Base-by-base conservation (phyloP, 2,797 vertebrate species). In the Hydrolagus colliei region DNA sequence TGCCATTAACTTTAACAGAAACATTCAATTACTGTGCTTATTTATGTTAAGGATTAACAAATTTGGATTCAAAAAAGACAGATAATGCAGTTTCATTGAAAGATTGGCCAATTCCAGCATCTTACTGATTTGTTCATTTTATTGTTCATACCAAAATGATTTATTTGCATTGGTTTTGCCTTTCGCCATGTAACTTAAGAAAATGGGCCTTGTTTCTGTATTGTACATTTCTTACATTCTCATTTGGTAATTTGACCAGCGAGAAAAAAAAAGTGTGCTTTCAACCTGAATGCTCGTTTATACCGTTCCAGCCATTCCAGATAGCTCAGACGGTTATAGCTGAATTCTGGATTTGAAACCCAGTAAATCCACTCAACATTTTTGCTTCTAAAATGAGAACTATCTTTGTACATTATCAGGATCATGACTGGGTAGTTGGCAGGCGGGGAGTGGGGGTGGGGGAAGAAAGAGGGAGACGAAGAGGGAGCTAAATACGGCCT, bases 1-100 rank as follows among this genome's bases (percentile, higher is more conserved):
- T 84, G 65, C 79, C 79, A 84, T 84, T 84, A 71, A 84, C 79
- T 84, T 84, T 67, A 84, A 84, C 79, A 84, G 79, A 63, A 84
- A 68, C 79, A 84, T 84, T 84, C 79, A 84, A 84, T 84, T 84
- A 84, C 27, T 84, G 71, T 71, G 18, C 79, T 84, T 84, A 84
- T 84, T 84, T 84, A 84, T 84, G 79, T 84, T 84, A 84, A 27
- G 32, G 79, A 84, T 84, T 84, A 84, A 84, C 63, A 84, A 84
- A 84, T 84, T 84, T 84, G 79, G 79, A 52, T 84, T 68, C 68
- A 84, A 84, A 84, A 76, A 84, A 84, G 79, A 84, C 79, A 68
- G 79, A 84, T 84, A 84, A 84, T 84, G 79, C 65, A 84, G 79
- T 84, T 84, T 84, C 65, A 67, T 41, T 84, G 79, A 84, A 63